phyloP scores from a whole-genome alignment of 2,888 invertebrate genomes.

The Pandemis heparana region DNA sequence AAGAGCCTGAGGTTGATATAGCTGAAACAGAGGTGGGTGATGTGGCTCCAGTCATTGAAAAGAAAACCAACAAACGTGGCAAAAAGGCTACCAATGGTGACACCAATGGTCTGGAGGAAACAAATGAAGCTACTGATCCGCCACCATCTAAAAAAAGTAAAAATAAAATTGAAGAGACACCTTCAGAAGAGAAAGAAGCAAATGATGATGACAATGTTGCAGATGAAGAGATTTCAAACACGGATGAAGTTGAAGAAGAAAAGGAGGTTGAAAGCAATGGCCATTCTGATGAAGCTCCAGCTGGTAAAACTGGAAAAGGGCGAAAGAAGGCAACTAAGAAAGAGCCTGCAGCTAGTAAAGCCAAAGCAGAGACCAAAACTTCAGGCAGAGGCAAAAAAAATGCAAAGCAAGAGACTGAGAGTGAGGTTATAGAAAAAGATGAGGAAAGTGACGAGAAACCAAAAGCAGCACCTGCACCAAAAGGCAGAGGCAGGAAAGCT shows the following conservation, averaged over 20 bases:
- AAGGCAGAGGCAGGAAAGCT: slow-evolving; percentile 68
- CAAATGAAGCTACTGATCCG: slow-evolving; percentile 59
- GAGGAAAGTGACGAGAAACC: slow-evolving; percentile 63
- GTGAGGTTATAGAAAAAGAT: slow-evolving; percentile 51
- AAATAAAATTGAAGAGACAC: slow-evolving; percentile 62
- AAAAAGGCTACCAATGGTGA: slow-evolving; percentile 64
- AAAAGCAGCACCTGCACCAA: slow-evolving; percentile 57
- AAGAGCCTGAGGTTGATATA: slow-evolving; percentile 55
- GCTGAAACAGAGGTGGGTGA: slow-evolving; percentile 54
- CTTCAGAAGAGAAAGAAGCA: slow-evolving; percentile 55
- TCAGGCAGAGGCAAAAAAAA: slow-evolving; percentile 63
- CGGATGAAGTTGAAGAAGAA: slow-evolving; percentile 60
- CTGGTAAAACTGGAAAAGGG: slow-evolving; percentile 57
- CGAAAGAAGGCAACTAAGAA: slow-evolving; percentile 72
- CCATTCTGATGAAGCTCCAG: slow-evolving; percentile 55
- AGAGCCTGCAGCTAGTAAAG: slow-evolving; percentile 53
- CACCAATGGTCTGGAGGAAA: slow-evolving; percentile 52
- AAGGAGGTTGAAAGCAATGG: slow-evolving; percentile 66
- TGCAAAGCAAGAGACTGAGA: slow-evolving; percentile 58
- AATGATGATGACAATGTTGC: slow-evolving; percentile 62
- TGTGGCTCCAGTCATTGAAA: slow-evolving; percentile 54
- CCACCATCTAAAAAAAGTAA: slow-evolving; percentile 69
- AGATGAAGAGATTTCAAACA: slow-evolving; percentile 59
- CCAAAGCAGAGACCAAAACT: slow-evolving; percentile 59
- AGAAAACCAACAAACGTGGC: slow-evolving; percentile 68